phyloP scores from a whole-genome alignment of 2,888 invertebrate genomes.

The Patella depressa region DNA sequence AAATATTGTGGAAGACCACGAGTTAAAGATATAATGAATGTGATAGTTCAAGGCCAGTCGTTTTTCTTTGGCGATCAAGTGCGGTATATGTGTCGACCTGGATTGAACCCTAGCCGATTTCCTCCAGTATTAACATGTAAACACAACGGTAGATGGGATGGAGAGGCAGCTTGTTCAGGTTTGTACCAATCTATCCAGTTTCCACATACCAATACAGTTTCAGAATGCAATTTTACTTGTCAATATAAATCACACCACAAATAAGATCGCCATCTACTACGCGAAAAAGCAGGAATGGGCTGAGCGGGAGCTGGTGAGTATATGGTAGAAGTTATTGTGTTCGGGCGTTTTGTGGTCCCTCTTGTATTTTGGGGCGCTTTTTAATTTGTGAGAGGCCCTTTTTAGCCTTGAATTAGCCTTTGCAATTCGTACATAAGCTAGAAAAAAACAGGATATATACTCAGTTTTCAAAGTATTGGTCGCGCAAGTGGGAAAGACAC shows the following conservation, averaged over 20 bases:
- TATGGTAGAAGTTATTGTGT: too few relatives aligned
- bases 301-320: too few relatives aligned
- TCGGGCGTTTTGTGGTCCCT: too few relatives aligned
- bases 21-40: conserved; percentile 47
- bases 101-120: conserved; percentile 51
- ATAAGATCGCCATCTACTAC: too few relatives aligned
- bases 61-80: conserved; percentile 59
- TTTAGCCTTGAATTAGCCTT: too few relatives aligned
- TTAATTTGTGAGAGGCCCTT: too few relatives aligned
- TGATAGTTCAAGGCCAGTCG: conserved; percentile 55
- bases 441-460: too few relatives aligned
- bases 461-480: too few relatives aligned
- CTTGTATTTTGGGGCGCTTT: too few relatives aligned
- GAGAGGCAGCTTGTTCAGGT: conserved; percentile 72
- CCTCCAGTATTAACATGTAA: conserved; percentile 72
- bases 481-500: too few relatives aligned
- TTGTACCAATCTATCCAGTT: conserved; percentile 18
- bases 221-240: background rate
- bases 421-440: too few relatives aligned
- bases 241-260: background rate
- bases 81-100: conserved; percentile 59
- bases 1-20: conserved; percentile 63
- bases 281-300: too few relatives aligned
- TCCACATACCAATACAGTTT: background rate
- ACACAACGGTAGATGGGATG: conserved; percentile 75